Evolutionary conservation across 2,113 vertebrate species (phyloP).

Genomic region (Synchiropus splendidus): DNA sequence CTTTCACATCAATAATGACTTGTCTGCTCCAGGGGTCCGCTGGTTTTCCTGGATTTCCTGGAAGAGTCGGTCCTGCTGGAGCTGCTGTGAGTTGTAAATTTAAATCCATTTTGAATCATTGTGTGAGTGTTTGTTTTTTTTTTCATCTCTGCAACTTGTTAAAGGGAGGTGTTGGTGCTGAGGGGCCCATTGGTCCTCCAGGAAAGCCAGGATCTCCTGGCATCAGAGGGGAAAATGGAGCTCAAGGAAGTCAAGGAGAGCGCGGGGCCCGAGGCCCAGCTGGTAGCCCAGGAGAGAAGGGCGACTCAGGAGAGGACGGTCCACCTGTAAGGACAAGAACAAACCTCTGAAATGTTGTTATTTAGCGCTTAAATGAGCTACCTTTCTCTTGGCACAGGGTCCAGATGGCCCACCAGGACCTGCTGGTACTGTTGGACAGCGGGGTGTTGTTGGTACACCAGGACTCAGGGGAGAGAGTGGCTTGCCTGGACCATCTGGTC

Average conservation of each 20-base stretch:
- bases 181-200: slow-evolving; percentile 78
- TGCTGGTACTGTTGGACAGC: slow-evolving; percentile 81
- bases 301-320: slow-evolving; percentile 87
- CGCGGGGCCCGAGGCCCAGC: slow-evolving; percentile 73
- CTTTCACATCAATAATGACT: too few species aligned
- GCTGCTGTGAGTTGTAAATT: slow-evolving; percentile 72
- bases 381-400: slow-evolving; percentile 65
- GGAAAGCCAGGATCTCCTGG: slow-evolving; percentile 89
- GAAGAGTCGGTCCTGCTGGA: slow-evolving; percentile 84
- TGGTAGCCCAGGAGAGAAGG: slow-evolving; percentile 85
- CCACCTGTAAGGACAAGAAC: slow-evolving; percentile 63
- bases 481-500: slow-evolving; percentile 82
- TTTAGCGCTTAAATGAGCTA: too few species aligned
- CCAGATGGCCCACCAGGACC: slow-evolving; percentile 89
- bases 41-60: slow-evolving; percentile 91
- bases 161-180: slow-evolving; percentile 81
- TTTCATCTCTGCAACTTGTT: too few species aligned
- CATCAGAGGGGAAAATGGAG: slow-evolving; percentile 80
- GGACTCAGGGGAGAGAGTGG: slow-evolving; percentile 89
- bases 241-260: slow-evolving; percentile 79
- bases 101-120: background rate
- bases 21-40: slow-evolving; percentile 73
- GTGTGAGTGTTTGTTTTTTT: too few species aligned
- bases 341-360: too few species aligned
- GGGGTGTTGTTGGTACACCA: slow-evolving; percentile 88